Conservation (phyloP, 2,797 vertebrate species). For the Petrocephalus schoutedeni region DNA sequence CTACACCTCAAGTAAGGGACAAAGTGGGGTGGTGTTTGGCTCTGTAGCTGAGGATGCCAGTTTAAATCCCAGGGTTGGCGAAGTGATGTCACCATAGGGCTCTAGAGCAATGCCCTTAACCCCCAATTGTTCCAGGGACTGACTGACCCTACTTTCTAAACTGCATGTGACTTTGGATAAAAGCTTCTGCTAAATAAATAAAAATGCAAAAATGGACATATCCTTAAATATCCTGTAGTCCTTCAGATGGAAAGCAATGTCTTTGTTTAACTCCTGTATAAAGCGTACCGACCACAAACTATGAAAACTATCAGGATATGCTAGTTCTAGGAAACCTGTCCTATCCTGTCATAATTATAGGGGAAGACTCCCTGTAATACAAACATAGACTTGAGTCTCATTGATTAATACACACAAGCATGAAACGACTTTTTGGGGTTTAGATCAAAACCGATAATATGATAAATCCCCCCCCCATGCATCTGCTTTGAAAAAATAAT, state of each 20-base stretch:
- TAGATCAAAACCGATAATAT: slow-evolving; percentile 5
- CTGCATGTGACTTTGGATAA: neutral
- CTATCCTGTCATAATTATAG: neutral
- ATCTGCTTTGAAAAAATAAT: neutral
- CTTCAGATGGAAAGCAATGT: neutral
- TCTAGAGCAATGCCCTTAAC: neutral
- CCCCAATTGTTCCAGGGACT: neutral
- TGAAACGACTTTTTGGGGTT: slow-evolving; percentile 10
- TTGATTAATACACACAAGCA: neutral
- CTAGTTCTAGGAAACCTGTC: neutral
- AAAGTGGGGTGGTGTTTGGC: no score
- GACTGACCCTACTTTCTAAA: neutral
- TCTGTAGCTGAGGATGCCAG: neutral
- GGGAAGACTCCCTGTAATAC: neutral
- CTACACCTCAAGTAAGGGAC: neutral
- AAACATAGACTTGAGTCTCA: neutral
- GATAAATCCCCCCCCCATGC: neutral
- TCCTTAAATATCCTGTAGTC: neutral
- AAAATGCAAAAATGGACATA: neutral
- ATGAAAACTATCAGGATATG: neutral
- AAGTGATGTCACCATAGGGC: neutral
- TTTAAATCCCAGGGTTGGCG: neutral
- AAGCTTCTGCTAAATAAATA: neutral
- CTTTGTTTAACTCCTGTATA: neutral
- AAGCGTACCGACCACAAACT: neutral